These are phyloP conservation scores for Drosophila persimilis DNA, from an alignment of 1,140 invertebrate genomes.

Conservation along the genomic window DNA sequence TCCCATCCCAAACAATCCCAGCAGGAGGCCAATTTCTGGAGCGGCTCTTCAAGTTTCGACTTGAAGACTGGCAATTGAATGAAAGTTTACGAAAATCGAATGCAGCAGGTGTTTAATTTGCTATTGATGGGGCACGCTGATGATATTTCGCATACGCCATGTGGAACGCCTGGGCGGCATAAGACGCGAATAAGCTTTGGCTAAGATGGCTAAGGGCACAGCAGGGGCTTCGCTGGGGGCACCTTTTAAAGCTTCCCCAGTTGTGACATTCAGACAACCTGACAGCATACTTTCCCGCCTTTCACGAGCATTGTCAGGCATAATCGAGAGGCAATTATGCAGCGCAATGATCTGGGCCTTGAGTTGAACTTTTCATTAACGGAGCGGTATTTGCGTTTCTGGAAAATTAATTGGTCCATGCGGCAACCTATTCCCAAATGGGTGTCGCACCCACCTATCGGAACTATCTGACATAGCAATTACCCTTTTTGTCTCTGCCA, in stretches of 20 bases:
- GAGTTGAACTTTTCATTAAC: conserved; percentile 32
- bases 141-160: conserved; percentile 37
- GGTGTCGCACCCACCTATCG: conserved; percentile 1
- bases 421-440: conserved; percentile 16
- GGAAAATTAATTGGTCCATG: conserved; percentile 15
- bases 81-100: conserved; percentile 24
- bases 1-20: neutral
- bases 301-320: conserved; percentile 27
- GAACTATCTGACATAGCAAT: conserved; percentile 5
- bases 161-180: conserved; percentile 5
- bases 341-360: conserved; percentile 34
- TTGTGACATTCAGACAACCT: neutral
- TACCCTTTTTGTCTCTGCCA: conserved; percentile 44
- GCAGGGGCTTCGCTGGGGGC: conserved; percentile 25
- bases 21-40: conserved; percentile 25
- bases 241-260: conserved; percentile 43
- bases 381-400: conserved; percentile 1
- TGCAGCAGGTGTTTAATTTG: conserved; percentile 62
- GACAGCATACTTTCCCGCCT: neutral
- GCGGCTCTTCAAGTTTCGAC: conserved; percentile 49
- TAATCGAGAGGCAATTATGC: conserved; percentile 47
- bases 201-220: conserved; percentile 44
- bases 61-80: conserved; percentile 64
- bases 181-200: conserved; percentile 33
- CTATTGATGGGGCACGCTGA: conserved; percentile 54